Conservation (phyloP, 2,888 invertebrate genomes). For the Xanthorhoe designata region DNA sequence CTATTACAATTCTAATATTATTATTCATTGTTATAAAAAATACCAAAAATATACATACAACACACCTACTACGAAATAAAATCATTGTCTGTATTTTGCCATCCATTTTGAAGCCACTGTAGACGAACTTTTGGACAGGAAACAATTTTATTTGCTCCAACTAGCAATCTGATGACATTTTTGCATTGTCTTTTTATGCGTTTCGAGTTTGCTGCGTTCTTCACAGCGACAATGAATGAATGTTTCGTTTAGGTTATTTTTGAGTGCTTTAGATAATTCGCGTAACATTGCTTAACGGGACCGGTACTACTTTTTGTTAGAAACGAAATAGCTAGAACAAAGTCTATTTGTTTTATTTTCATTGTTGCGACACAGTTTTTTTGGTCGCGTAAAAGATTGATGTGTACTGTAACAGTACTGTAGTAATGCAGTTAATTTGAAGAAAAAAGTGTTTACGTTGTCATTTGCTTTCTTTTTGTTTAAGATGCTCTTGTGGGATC, state of each 20-base stretch:
- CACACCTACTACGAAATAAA: background rate
- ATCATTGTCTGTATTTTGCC: background rate
- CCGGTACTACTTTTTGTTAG: slow-evolving; percentile 4
- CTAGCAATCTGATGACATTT: slow-evolving; percentile 66
- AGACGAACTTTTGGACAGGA: slow-evolving; percentile 60
- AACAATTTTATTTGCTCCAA: slow-evolving; percentile 74
- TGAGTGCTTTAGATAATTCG: slow-evolving; percentile 52
- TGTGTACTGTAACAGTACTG: too few species aligned
- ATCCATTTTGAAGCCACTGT: slow-evolving; percentile 46
- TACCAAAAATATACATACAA: background rate
- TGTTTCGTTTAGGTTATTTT: slow-evolving; percentile 55
- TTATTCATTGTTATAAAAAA: too few species aligned
- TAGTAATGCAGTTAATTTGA: background rate
- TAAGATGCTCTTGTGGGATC: background rate
- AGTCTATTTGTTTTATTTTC: background rate
- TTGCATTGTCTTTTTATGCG: slow-evolving; percentile 63
- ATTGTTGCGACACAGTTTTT: background rate
- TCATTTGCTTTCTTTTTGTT: background rate
- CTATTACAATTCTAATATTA: too few species aligned
- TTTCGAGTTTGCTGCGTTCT: slow-evolving; percentile 63
- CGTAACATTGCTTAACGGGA: slow-evolving; percentile 24
- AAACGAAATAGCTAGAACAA: background rate
- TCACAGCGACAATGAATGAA: slow-evolving; percentile 65
- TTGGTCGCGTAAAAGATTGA: background rate
- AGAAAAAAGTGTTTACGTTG: background rate